These are phyloP conservation scores for Micrastur ruficollis DNA, from an alignment of 2,797 vertebrate species.

Conservation along the genomic window DNA sequence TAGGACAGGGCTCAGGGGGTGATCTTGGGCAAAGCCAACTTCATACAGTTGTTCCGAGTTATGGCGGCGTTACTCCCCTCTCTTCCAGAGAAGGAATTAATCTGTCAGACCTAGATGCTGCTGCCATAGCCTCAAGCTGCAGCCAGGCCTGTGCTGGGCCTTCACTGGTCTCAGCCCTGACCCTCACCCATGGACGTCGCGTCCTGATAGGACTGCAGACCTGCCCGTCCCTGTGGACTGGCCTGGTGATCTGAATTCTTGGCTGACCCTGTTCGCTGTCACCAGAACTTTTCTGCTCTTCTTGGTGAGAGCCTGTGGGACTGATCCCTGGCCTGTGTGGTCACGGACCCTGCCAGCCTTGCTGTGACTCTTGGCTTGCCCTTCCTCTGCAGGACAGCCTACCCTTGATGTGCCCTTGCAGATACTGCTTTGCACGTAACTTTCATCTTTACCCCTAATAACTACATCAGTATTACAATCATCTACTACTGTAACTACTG, in stretches of 20 bases:
- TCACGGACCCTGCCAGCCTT: neutral
- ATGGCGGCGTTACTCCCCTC: fast-evolving
- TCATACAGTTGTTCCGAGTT: neutral
- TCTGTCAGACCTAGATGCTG: neutral
- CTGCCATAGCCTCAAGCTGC: neutral
- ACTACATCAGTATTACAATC: neutral
- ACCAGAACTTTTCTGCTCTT: neutral
- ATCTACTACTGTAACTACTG: neutral
- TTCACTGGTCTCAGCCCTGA: neutral
- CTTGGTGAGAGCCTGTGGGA: neutral
- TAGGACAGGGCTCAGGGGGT: neutral
- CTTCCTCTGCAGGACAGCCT: neutral
- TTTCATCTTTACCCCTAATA: neutral
- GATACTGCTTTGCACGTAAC: neutral
- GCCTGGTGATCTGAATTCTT: neutral
- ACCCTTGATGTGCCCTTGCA: neutral
- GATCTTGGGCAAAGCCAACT: neutral
- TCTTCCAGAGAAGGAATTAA: neutral
- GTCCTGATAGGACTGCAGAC: neutral
- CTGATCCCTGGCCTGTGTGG: neutral
- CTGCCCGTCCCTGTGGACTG: fast-evolving
- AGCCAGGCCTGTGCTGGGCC: neutral
- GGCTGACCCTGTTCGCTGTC: neutral
- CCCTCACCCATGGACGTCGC: fast-evolving
- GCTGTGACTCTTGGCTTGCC: neutral